Percentiles rank a stretch among this genome's conserved stretches.
Conservation (phyloP, 2,113 vertebrate genomes). For the Oostethus manadensis region DNA sequence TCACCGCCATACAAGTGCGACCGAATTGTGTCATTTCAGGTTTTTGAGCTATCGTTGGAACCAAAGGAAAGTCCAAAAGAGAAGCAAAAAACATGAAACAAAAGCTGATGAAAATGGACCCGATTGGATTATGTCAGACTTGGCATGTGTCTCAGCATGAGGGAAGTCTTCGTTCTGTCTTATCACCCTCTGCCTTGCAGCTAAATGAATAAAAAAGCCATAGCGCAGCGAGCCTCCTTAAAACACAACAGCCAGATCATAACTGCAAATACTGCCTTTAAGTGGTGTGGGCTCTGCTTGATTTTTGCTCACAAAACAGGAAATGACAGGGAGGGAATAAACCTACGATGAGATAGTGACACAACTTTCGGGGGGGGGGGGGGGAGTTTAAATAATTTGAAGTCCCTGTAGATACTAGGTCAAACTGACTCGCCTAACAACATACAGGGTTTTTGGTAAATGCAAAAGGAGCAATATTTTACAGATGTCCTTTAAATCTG, state of each 20-base stretch:
- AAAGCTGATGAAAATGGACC: constrained; percentile 76
- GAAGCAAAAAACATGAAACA: constrained; percentile 75
- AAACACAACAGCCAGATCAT: constrained; percentile 67
- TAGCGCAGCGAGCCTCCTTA: constrained; percentile 54
- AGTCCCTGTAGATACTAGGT: constrained; percentile 3
- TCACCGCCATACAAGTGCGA: constrained; percentile 73
- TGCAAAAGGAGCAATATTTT: too few relatives aligned
- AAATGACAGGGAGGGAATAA: constrained; percentile 40
- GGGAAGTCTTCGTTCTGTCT: constrained; percentile 72
- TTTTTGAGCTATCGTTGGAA: constrained; percentile 74
- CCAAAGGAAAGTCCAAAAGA: constrained; percentile 78
- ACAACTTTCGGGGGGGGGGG: background rate
- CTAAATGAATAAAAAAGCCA: constrained; percentile 64
- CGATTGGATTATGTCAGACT: constrained; percentile 81
- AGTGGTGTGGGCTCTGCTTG: constrained; percentile 51
- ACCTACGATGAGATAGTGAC: background rate
- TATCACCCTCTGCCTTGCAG: constrained; percentile 75
- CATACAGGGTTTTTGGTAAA: too few relatives aligned
- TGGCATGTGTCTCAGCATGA: constrained; percentile 70
- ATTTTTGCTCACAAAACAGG: constrained; percentile 53
- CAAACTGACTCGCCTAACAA: background rate
- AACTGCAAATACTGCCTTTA: constrained; percentile 64
- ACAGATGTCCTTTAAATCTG: too few relatives aligned
- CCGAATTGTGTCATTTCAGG: constrained; percentile 80
- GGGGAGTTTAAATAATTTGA: background rate